Base-by-base conservation (phyloP, 2,888 invertebrate genomes). In the Melipona bicolor region DNA sequence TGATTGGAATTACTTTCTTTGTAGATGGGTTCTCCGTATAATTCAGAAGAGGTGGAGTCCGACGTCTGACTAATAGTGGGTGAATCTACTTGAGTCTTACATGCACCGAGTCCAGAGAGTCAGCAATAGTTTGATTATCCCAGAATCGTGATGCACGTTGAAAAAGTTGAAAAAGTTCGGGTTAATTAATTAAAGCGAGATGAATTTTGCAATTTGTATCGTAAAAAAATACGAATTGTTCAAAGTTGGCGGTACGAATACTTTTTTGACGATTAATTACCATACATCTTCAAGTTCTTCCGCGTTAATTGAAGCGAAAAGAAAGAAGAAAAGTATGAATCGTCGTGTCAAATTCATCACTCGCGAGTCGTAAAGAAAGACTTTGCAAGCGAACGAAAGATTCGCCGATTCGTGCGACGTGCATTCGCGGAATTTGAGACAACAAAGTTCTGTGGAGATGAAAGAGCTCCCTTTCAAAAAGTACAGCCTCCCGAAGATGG, bases 341-440 rank as follows among this genome's bases (percentile, higher is more conserved):
- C 17, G 1, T 43, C 17, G 4, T 1, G 36, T 27, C 6, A n/a
- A n/a, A 64, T 61, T 52, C 52, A 9, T 54, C 32, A 11, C 19
- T 13, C 21, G n/a, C 6, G 19, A 56, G 32, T n/a, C 6, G 32
- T 6, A 50, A 49, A 32, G 49, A 56, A 65, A 65, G 15, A 11
- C 9, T 1, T 43, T 43, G 56, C 4, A 17, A n/a, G 32, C 24
- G 13, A 24, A 52, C 15, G n/a, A n/a, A 49, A 59, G n/a, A 27
- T 65, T 52, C 27, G 36, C 52, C 27, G 65, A 56, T 21, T 21
- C 49, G 6, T 1, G 4, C 61, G 27, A 61, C 27, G 54, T 24
- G 21, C 6, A 49, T 61, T 54, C 19, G 49, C 21, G 24, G 27
- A 65, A 67, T 72, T 67, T 54, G 32, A 78, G 72, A 21, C 59